Evolutionary conservation across 37 sponge, comb jelly and placozoan species (phyloP), one percentile per base, ranked within the genome.

Genomic region (Aplysina aerophoba): DNA sequence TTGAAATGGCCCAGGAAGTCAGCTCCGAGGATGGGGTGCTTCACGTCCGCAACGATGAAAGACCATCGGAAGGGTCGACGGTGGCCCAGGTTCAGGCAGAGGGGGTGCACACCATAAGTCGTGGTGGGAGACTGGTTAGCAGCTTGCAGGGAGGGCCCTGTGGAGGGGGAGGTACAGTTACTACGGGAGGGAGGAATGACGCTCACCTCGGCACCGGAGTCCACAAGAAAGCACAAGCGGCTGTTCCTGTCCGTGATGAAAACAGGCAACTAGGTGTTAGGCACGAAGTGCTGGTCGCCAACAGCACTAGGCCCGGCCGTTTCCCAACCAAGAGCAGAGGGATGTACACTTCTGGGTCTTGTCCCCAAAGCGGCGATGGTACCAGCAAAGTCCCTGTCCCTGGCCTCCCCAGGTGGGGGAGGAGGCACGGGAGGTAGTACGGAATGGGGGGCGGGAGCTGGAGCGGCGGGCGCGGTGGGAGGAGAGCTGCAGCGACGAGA

Each of bases 21-120:
- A 24, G 89, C 93, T 36, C 93, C 87, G 25, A 93, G 38, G 80
- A 93, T 93, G n/a, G 90, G 88, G 15, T 84, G 60, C 82, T 90
- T 74, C 2, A 93, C 93, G 62, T 93, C 85, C 8, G 93, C 93
- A 58, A 93, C 75, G 58, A 90, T 73, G 61, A 77, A 88, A 24
- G 90, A 36, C 86, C 90, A 90, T 19, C 81, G 66, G 37, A 83
- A 62, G 36, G 88, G 27, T 61, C 87, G 69, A 44, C 82, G 66
- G 19, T 87, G 88, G 15, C 93, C 88, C 17, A 93, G 88, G 82
- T 93, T 87, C 57, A 93, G 90, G 15, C 81, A 87, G 40, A 82
- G 61, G 35, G 81, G 66, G n/a, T 74, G 40, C 8, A 4, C 67
- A 6, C 87, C 87, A 54, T 30, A 81, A 17, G 87, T 87, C 16